phyloP scores from a whole-genome alignment of 2,797 vertebrate species.

The Sitta carolinensis region DNA sequence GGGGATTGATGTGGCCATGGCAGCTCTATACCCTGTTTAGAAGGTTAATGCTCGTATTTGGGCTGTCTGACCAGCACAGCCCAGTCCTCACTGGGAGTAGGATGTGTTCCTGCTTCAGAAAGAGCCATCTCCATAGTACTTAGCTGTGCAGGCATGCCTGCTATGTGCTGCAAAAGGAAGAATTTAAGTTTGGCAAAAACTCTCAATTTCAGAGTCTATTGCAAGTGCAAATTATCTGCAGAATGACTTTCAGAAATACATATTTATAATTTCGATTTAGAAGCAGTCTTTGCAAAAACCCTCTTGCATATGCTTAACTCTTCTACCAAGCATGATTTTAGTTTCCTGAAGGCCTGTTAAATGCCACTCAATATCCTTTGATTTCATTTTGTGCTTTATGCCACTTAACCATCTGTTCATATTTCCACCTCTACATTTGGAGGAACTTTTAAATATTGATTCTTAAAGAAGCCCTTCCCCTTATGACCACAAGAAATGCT shows the following conservation, averaged over 20 bases:
- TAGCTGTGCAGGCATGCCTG: background rate
- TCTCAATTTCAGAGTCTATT: background rate
- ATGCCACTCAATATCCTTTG: background rate
- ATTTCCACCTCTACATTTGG: background rate
- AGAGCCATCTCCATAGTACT: rapidly evolving
- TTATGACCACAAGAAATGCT: background rate
- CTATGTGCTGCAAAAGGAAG: background rate
- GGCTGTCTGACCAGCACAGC: background rate
- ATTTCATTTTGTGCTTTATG: background rate
- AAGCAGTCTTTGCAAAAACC: background rate
- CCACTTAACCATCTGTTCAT: background rate
- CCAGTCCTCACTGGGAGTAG: background rate
- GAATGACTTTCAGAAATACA: background rate
- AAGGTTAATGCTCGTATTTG: background rate
- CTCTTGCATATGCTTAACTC: background rate
- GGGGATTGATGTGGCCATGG: background rate
- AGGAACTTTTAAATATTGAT: background rate
- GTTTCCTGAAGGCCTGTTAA: background rate
- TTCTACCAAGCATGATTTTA: background rate
- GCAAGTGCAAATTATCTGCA: background rate
- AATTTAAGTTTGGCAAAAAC: background rate
- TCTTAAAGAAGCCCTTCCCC: background rate
- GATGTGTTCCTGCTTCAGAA: background rate
- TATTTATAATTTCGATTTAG: background rate
- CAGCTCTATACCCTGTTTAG: rapidly evolving